Evolutionary conservation across 53 echinoderm and acorn worm genomes (phyloP).

Genomic region (Paracentrotus lividus): DNA sequence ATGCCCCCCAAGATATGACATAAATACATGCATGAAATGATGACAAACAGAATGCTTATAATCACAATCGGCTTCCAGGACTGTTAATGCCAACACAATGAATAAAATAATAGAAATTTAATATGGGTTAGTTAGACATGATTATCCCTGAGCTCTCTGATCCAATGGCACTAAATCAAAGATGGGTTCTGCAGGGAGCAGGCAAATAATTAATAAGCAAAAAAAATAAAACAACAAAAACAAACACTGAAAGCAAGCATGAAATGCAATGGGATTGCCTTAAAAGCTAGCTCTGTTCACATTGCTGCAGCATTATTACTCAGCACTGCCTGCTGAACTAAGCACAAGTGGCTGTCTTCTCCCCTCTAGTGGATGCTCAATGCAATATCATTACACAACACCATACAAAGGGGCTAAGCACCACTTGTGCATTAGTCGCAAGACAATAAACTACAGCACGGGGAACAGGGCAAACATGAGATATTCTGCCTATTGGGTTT

Average conservation of each 20-base stretch:
- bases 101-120: not conserved
- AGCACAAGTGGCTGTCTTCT: not conserved
- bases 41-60: not conserved
- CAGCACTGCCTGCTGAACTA: not conserved
- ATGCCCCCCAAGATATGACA: too few species aligned
- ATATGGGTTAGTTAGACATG: not conserved
- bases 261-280: too few species aligned
- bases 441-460: not conserved
- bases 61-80: not conserved
- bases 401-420: not conserved
- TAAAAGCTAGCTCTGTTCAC: slow-evolving; percentile 11
- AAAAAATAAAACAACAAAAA: not conserved
- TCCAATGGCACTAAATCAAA: not conserved
- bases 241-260: not conserved
- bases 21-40: slow-evolving; percentile 42
- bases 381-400: not conserved
- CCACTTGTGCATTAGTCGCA: not conserved
- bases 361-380: not conserved
- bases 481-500: not conserved
- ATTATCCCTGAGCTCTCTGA: not conserved
- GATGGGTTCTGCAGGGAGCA: not conserved
- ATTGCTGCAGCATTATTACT: not conserved
- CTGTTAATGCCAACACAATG: not conserved
- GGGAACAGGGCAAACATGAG: slow-evolving; percentile 48
- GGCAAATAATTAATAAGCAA: not conserved